A percentile compares a stretch with the other conserved stretches of the same genome.
These are phyloP conservation scores for Drosophila tripunctata DNA, from an alignment of 2,888 invertebrate species.

Conservation along the genomic window DNA sequence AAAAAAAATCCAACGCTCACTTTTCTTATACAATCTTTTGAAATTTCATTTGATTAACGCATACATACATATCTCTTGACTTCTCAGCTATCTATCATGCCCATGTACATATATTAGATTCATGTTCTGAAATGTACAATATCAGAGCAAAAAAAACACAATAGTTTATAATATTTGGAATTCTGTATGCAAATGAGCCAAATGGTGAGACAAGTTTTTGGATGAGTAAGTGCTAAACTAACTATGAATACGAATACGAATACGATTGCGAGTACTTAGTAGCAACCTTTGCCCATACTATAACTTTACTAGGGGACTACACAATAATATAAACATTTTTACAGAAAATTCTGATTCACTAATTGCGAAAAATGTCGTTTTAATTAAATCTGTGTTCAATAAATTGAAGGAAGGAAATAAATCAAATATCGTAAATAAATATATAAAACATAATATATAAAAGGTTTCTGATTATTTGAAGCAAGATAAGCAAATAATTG, in stretches of 20 bases:
- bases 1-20: too few relatives aligned
- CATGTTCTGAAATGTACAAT: conserved; percentile 46
- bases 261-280: not conserved
- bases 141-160: conserved; percentile 15
- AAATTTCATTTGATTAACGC: too few relatives aligned
- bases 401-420: too few relatives aligned
- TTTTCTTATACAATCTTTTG: conserved; percentile 40
- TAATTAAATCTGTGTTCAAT: not conserved
- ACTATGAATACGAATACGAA: not conserved
- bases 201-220: conserved; percentile 6
- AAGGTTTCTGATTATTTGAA: too few relatives aligned
- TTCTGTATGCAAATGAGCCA: conserved; percentile 61
- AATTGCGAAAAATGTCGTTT: conserved; percentile 3
- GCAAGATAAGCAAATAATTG: too few relatives aligned
- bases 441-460: too few relatives aligned
- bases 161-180: conserved; percentile 30
- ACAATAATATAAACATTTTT: conserved; percentile 4
- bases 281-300: conserved; percentile 24
- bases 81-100: conserved; percentile 5
- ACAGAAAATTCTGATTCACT: conserved; percentile 6
- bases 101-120: conserved; percentile 15
- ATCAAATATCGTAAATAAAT: too few relatives aligned
- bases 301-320: not conserved
- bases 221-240: conserved; percentile 32
- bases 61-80: too few relatives aligned